These are phyloP conservation scores for Prionailurus viverrinus DNA, from an alignment of 2,113 vertebrate genomes.

Conservation along the genomic window DNA sequence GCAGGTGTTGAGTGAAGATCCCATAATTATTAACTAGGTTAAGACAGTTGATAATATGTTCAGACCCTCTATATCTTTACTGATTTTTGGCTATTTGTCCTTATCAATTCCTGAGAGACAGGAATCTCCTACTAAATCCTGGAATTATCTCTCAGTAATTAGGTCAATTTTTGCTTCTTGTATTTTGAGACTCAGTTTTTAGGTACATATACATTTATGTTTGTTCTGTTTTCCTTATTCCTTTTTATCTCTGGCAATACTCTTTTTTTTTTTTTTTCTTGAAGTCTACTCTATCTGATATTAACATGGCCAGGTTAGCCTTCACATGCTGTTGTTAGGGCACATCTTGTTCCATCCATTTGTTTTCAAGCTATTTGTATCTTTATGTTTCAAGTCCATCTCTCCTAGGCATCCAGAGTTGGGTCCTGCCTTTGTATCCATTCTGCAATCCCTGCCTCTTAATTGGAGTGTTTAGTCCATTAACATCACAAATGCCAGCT, in stretches of 20 bases:
- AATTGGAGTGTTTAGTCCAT: not conserved
- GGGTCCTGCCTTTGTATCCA: not conserved
- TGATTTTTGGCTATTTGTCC: not conserved
- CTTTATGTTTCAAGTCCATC: not conserved
- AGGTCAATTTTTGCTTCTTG: not conserved
- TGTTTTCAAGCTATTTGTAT: not conserved
- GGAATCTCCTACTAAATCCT: not conserved
- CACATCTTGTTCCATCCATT: not conserved
- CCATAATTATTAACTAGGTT: not conserved
- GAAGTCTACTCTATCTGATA: not conserved
- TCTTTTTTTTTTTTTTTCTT: constrained; percentile 4
- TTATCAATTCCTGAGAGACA: not conserved
- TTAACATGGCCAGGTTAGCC: not conserved
- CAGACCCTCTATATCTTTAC: not conserved
- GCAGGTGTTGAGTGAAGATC: not conserved
- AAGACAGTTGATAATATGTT: not conserved
- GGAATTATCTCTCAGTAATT: not conserved
- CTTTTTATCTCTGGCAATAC: not conserved
- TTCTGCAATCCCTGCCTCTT: not conserved
- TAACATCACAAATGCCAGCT: not conserved
- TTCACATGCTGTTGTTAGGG: not conserved
- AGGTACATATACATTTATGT: not conserved
- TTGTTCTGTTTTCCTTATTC: not conserved
- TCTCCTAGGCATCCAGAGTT: not conserved
- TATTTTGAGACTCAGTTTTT: not conserved